A percentile compares a stretch with the other conserved stretches of the same genome.
Conservation (phyloP, 2,113 vertebrate genomes). For the Pongo abelii region DNA sequence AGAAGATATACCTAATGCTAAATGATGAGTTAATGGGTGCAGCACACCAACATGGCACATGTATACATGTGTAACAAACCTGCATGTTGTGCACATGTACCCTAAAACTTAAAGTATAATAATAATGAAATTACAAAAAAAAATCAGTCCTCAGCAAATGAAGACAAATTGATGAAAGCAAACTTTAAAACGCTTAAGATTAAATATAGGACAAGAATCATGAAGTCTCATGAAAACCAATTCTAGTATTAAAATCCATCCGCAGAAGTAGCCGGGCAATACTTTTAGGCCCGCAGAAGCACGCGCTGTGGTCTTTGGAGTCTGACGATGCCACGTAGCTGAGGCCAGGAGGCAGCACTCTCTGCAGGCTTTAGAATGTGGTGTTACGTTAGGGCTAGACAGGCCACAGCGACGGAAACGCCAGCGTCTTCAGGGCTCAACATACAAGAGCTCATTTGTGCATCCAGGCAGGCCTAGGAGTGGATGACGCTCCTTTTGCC, state of each 20-base stretch:
- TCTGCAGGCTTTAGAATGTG: accelerated
- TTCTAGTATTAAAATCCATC: neutral
- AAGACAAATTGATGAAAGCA: neutral
- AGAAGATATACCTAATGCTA: no score
- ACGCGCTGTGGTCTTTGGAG: accelerated
- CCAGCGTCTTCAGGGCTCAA: accelerated
- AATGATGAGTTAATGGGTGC: no score
- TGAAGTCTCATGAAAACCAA: neutral
- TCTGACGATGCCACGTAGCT: no score
- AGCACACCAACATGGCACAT: no score
- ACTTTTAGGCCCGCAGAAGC: neutral
- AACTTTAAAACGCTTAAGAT: neutral
- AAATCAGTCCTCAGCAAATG: neutral
- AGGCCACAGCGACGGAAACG: accelerated
- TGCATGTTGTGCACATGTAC: no score
- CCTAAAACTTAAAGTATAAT: no score
- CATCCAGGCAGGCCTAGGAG: neutral
- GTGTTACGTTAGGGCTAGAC: accelerated
- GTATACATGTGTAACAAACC: no score
- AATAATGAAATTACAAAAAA: neutral
- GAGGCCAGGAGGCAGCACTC: accelerated
- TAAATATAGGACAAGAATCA: neutral
- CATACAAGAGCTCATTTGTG: accelerated
- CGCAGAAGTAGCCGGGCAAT: neutral
- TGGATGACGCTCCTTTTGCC: neutral